Evolutionary conservation across 2,797 vertebrate species (phyloP).

Genomic region (Muscicapa comitata): DNA sequence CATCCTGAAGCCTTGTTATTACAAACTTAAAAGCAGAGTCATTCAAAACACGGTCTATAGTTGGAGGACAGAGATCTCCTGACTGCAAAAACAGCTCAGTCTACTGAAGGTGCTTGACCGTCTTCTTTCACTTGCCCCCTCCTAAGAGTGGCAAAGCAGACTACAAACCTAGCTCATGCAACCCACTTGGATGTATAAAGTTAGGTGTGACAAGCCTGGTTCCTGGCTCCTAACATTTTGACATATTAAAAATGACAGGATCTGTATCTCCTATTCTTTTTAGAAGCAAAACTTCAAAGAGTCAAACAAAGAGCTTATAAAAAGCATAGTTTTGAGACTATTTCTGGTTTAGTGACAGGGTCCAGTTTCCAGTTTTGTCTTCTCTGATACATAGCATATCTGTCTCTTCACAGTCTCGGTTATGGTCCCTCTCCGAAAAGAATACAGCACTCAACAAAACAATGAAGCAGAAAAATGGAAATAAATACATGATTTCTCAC

Average conservation of each 20-base stretch:
- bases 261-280: background rate
- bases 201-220: background rate
- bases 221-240: background rate
- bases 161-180: background rate
- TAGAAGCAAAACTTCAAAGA: background rate
- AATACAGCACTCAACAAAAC: background rate
- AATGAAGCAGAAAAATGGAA: background rate
- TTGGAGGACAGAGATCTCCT: background rate
- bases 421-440: background rate
- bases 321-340: background rate
- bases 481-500: background rate
- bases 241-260: background rate
- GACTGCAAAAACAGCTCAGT: background rate
- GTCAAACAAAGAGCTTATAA: background rate
- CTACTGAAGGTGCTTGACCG: background rate
- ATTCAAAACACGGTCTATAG: background rate
- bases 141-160: background rate
- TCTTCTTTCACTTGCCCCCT: background rate
- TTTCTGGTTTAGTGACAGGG: background rate
- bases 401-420: background rate
- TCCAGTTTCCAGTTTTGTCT: background rate
- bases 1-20: background rate
- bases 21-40: background rate
- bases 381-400: background rate
- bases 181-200: background rate